Conservation (phyloP, 2,113 vertebrate species). For the Lipophrys pholis region DNA sequence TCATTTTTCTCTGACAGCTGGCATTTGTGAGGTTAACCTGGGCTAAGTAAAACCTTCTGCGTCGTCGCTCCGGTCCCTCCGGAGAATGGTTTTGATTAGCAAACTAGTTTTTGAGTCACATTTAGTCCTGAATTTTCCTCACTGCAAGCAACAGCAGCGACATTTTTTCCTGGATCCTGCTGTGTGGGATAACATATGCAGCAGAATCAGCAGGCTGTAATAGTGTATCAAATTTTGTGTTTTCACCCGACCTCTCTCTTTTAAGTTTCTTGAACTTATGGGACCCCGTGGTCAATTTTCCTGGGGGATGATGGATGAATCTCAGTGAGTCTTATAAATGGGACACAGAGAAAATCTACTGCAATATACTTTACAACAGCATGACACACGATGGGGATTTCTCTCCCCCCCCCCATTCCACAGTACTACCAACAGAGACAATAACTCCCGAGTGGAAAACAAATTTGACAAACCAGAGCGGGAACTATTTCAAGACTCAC, state of each 20-base stretch:
- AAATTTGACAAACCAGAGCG: neutral
- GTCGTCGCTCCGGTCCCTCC: no score
- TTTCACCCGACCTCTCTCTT: conserved; percentile 27
- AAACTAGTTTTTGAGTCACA: no score
- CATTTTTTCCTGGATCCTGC: neutral
- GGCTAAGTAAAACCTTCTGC: no score
- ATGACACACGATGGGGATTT: conserved; percentile 18
- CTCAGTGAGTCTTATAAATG: conserved; percentile 17
- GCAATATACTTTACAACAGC: neutral
- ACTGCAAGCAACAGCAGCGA: no score
- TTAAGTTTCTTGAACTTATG: conserved; percentile 1
- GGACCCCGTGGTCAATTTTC: conserved; percentile 9
- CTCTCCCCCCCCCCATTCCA: neutral
- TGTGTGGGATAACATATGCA: neutral
- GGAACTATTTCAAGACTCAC: neutral
- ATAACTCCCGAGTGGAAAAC: conserved; percentile 16
- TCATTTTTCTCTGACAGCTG: no score
- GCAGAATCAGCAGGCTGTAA: conserved; percentile 4
- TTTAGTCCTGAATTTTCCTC: no score
- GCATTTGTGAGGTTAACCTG: no score
- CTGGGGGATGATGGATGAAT: neutral
- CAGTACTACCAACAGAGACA: neutral
- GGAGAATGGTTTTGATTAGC: no score
- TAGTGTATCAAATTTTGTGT: conserved; percentile 9
- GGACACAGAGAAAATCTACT: conserved; percentile 6